Base-by-base conservation (phyloP, 2,888 invertebrate species). In the Eretmocerus hayati region DNA sequence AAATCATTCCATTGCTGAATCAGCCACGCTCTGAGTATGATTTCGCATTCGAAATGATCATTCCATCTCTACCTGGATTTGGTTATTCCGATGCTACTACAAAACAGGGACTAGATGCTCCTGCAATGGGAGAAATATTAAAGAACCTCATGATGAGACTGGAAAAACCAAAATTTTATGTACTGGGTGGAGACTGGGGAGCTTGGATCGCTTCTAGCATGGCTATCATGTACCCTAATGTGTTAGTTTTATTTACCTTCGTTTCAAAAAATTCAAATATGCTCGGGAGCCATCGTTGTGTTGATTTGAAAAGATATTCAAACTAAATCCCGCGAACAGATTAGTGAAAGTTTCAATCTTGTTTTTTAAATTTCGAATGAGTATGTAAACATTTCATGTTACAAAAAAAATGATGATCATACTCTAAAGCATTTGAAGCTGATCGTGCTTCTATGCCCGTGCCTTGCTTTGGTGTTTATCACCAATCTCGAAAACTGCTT, bases 181-280 rank as follows among this genome's bases (percentile, higher is more conserved):
- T 80, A 1, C 87, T 87, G 72, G 87, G 86, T 1, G 88, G 89
- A 0, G 90, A 92, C 65, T 90, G 88, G 87, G 92, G 92, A 0
- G 72, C 83, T 0, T 8, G 76, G 0, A 78, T 89, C 35, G 80
- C 78, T 0, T 67, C 76, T 0, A 62, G 74, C 13, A 74, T 92
- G 66, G 78, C 84, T 0, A 74, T 77, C 1, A 60, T 83, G 6
- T 87, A 77, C 62, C 84, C 84, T 0, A 71, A 75, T n/a, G n/a
- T n/a, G n/a, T n/a, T n/a, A n/a, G n/a, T n/a, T n/a, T 30, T 30
- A 8, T 30, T 8, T 30, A 30, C 8, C 11, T 30, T 30, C 30
- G 30, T 30, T 9, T 11, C 8, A 11, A 30, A 30, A 30, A 30
- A 30, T 30, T 30, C 8, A 8, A 30, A 30, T 8, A 30, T 30